phyloP scores from a whole-genome alignment of 2,113 vertebrate genomes.

The Pachyramphus minor region DNA sequence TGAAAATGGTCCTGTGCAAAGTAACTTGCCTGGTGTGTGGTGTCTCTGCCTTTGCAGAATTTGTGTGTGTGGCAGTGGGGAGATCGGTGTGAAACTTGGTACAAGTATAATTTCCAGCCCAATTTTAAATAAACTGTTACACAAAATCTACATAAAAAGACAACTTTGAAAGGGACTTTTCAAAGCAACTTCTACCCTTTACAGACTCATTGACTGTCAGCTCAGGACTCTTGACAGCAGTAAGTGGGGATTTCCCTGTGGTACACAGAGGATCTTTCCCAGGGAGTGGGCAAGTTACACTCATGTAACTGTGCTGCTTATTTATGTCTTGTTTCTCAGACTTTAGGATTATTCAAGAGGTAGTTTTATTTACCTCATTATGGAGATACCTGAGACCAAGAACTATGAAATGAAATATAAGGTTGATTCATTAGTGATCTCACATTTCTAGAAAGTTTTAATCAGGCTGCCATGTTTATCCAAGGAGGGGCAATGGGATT shows the following conservation, averaged over 20 bases:
- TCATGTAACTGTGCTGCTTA: neutral
- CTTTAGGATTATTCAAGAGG: neutral
- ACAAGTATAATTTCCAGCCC: neutral
- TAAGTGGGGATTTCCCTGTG: neutral
- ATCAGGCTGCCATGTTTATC: neutral
- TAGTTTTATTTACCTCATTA: neutral
- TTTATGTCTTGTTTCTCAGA: neutral
- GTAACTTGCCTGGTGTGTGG: neutral
- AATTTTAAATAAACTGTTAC: neutral
- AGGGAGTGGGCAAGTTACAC: neutral
- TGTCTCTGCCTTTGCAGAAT: neutral
- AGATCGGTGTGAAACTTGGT: neutral
- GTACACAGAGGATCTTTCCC: neutral
- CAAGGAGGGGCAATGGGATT: neutral
- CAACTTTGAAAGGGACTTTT: neutral
- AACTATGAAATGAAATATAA: neutral
- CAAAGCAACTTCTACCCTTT: neutral
- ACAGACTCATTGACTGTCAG: neutral
- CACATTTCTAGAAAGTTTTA: neutral
- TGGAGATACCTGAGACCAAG: neutral
- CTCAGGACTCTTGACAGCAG: neutral
- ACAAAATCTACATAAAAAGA: neutral
- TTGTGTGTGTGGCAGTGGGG: neutral
- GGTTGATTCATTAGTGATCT: neutral
- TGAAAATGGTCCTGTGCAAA: conserved; percentile 34